Evolutionary conservation across 2,113 vertebrate genomes (phyloP).

Genomic region (Trogon melanurus): DNA sequence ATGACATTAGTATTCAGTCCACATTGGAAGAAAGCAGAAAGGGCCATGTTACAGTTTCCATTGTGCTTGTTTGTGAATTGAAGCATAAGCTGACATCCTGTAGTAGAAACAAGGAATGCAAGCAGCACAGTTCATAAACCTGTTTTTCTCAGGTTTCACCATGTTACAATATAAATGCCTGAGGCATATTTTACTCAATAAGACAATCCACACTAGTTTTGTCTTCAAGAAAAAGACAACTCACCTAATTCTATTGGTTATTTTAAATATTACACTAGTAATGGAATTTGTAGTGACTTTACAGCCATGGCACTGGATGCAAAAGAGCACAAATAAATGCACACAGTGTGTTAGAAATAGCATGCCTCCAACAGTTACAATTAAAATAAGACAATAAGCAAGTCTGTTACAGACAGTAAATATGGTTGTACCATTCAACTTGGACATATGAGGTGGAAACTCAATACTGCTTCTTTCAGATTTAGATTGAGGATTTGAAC

Average conservation of each 20-base stretch:
- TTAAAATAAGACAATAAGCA: not conserved
- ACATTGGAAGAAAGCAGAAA: constrained; percentile 69
- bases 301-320: not conserved
- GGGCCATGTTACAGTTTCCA: constrained; percentile 68
- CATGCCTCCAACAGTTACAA: not conserved
- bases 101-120: constrained; percentile 48
- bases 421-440: not conserved
- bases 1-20: constrained; percentile 71
- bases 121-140: constrained; percentile 39
- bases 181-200: not conserved
- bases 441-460: not conserved
- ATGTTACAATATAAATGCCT: not conserved
- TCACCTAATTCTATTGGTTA: not conserved
- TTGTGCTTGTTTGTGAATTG: constrained; percentile 75
- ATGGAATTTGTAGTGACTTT: not conserved
- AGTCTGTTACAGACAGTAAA: not conserved
- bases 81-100: constrained; percentile 71
- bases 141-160: not conserved
- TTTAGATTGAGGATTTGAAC: not conserved
- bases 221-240: not conserved
- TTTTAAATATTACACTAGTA: not conserved
- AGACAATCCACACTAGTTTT: not conserved
- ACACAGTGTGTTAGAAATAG: not conserved
- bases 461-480: not conserved
- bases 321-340: not conserved